phyloP scores from a whole-genome alignment of 53 echinoderm and acorn worm genomes.

The Mesocentrotus franciscanus region DNA sequence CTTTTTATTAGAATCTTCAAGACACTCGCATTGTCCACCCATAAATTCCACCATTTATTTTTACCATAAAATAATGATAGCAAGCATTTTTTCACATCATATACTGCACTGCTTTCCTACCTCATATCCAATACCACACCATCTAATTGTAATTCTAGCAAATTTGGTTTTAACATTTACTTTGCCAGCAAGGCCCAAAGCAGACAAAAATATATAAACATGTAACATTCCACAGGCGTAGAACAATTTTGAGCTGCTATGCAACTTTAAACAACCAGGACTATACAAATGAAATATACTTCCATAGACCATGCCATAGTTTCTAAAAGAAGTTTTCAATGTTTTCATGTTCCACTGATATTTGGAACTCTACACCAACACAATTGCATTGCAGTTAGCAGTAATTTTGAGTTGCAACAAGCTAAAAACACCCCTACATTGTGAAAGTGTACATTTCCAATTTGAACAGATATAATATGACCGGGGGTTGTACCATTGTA shows the following conservation, averaged over 20 bases:
- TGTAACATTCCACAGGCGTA: not conserved
- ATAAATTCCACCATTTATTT: slow-evolving; percentile 10
- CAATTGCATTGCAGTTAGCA: not conserved
- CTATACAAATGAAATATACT: not conserved
- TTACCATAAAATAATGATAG: slow-evolving; percentile 37
- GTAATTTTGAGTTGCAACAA: not conserved
- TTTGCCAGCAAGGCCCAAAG: slow-evolving; percentile 4
- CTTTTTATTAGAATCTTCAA: slow-evolving; percentile 27
- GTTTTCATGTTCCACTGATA: not conserved
- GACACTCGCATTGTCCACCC: slow-evolving; percentile 25
- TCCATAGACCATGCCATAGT: not conserved
- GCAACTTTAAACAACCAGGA: not conserved
- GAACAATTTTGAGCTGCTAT: slow-evolving; percentile 9
- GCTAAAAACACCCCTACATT: not conserved
- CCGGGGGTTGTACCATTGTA: not conserved
- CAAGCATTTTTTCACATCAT: slow-evolving; percentile 10
- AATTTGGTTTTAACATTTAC: not conserved
- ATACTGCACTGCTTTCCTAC: slow-evolving; percentile 33
- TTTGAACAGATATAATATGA: not conserved
- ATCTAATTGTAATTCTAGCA: not conserved
- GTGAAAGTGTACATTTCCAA: not conserved
- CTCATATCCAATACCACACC: not conserved
- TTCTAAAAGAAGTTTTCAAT: not conserved
- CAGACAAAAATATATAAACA: not conserved
- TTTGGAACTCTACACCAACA: not conserved